Base-by-base conservation (phyloP, 2,888 invertebrate genomes). In the Hipparchia semele region DNA sequence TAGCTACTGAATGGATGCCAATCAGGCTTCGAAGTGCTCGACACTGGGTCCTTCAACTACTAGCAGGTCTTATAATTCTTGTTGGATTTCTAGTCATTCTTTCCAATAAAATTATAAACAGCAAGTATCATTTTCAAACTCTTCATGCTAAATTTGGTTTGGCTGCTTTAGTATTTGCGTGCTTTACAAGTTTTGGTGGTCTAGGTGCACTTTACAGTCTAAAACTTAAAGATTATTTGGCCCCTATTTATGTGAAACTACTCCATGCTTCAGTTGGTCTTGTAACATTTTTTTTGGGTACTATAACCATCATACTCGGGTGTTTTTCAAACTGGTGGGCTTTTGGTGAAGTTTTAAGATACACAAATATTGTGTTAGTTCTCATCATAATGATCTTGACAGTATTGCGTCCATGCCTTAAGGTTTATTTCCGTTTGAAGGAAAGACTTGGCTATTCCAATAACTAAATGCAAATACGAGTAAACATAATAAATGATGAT, bases 1-100 rank as follows among this genome's bases (percentile, higher is more conserved):
- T 90, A 61, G 94, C 94, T 23, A 92, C 94, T n/a, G 93, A 93
- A 77, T 94, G 94, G 94, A 92, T 94, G 91, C 94, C 94, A 1
- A 90, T 94, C 79, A 83, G 92, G 64, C 81, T 93, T 54, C 83
- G 91, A 71, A 92, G 93, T 80, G 92, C 94, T 66, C 89, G 94
- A 53, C 94, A 94, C 80, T 94, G 94, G 94, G 84, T 94, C 2
- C 80, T 94, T 54, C 94, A 94, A 82, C 76, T 92, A 33, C 58
- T 87, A 39, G 85, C 84, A 66, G 86, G 88, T 74, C 83, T 82
- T 59, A 77, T 90, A 68, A 83, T 91, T 54, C 66, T 86, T 5
- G 78, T 80, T 65, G 94, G 94, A 58, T 94, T 94, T 79, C 77
- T 92, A 66, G 79, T 91, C 46, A 94, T 94, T 72, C 77, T 94